Percentiles rank a stretch among this genome's conserved stretches.
phyloP scores from a whole-genome alignment of 1,140 invertebrate species.

The Drosophila arawakana region DNA sequence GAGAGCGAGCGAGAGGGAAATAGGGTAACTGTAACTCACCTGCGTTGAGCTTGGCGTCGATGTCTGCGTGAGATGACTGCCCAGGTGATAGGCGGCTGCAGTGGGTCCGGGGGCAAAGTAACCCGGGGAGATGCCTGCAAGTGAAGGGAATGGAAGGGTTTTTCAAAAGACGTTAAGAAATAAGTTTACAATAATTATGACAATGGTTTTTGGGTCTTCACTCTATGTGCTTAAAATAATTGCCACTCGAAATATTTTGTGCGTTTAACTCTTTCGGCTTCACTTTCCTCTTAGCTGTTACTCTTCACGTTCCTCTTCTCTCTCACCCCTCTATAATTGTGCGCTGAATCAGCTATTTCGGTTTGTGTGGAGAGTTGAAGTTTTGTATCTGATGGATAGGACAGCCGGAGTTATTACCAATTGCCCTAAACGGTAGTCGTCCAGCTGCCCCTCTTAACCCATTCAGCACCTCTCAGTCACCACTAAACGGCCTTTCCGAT shows the following conservation, averaged over 20 bases:
- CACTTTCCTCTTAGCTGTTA: neutral
- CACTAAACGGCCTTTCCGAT: conserved; percentile 53
- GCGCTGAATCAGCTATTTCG: conserved; percentile 79
- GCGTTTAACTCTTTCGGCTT: conserved; percentile 69
- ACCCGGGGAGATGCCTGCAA: conserved; percentile 84
- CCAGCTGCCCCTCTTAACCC: conserved; percentile 56
- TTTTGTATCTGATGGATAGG: conserved; percentile 57
- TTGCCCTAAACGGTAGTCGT: conserved; percentile 80
- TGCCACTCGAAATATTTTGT: conserved; percentile 80
- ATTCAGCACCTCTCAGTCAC: conserved; percentile 32
- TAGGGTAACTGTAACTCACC: conserved; percentile 67
- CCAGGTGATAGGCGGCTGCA: conserved; percentile 84
- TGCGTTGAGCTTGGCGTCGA: conserved; percentile 82
- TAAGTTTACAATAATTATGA: conserved; percentile 65
- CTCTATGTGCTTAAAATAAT: conserved; percentile 76
- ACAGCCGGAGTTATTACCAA: conserved; percentile 56
- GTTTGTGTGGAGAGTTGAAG: conserved; percentile 26
- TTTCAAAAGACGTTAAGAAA: conserved; percentile 26
- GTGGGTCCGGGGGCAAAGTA: conserved; percentile 84
- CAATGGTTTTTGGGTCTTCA: conserved; percentile 36
- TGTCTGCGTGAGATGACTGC: conserved; percentile 84
- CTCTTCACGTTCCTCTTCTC: neutral
- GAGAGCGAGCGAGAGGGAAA: neutral
- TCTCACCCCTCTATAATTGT: conserved; percentile 56
- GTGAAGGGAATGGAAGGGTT: conserved; percentile 37